phyloP scores from a whole-genome alignment of 2,888 invertebrate species.

The Deroplatys truncata region DNA sequence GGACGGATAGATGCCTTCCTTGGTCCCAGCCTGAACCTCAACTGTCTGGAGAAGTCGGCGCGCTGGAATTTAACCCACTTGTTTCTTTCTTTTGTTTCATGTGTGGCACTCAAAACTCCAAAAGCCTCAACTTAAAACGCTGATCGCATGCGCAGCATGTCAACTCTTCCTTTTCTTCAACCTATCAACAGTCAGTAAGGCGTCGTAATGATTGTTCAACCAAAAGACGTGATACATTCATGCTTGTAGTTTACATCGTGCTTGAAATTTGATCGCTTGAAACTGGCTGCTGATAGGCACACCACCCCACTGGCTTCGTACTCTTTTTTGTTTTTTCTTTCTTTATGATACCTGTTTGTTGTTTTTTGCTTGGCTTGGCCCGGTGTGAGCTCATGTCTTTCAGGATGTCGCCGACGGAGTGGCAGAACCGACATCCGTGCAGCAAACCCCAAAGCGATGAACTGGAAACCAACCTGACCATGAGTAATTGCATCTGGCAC shows the following conservation, averaged over 20 bases:
- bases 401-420: constrained; percentile 54
- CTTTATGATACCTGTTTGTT: not conserved
- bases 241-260: not conserved
- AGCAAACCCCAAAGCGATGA: constrained; percentile 46
- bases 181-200: not conserved
- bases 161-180: not conserved
- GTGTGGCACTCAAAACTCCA: not conserved
- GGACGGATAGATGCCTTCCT: not conserved
- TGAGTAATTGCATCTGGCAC: constrained; percentile 58
- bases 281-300: not conserved
- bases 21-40: not conserved
- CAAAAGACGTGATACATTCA: too few relatives aligned
- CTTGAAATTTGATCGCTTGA: not conserved
- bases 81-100: not conserved
- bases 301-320: not conserved
- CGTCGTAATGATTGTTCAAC: too few relatives aligned
- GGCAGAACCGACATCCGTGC: constrained; percentile 51
- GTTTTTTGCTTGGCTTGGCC: not conserved
- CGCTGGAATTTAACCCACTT: not conserved
- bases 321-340: not conserved
- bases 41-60: not conserved
- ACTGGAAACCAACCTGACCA: constrained; percentile 52
- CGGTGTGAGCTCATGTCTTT: constrained; percentile 37
- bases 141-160: not conserved
- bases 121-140: not conserved